Percentiles rank a stretch among this genome's conserved stretches.
These are phyloP conservation scores for Drosophila watanabei DNA, from an alignment of 1,140 invertebrate species.

Conservation along the genomic window DNA sequence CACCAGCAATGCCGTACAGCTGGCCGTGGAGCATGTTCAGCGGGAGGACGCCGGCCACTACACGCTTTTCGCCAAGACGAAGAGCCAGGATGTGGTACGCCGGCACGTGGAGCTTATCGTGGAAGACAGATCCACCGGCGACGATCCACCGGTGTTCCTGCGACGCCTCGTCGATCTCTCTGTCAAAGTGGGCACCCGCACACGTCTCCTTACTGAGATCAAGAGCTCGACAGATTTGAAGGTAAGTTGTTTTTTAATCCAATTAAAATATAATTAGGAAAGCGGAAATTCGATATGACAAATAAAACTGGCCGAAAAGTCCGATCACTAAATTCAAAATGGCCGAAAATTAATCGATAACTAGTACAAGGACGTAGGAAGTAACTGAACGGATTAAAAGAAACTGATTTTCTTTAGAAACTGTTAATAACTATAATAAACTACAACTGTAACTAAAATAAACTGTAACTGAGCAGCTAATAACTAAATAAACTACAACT, in stretches of 20 bases:
- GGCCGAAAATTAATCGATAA: not conserved
- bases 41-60: slow-evolving; percentile 85
- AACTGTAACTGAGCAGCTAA: too few relatives aligned
- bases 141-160: slow-evolving; percentile 92
- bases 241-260: slow-evolving; percentile 86
- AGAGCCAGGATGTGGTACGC: slow-evolving; percentile 75
- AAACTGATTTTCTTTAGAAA: too few relatives aligned
- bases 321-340: not conserved
- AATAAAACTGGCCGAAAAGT: too few relatives aligned
- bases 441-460: too few relatives aligned
- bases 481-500: too few relatives aligned
- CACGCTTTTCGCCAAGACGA: slow-evolving; percentile 82
- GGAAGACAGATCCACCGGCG: slow-evolving; percentile 86
- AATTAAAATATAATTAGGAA: not conserved
- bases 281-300: not conserved
- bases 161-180: slow-evolving; percentile 92
- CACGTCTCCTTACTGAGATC: slow-evolving; percentile 93
- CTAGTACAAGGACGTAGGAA: not conserved
- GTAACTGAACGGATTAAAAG: too few relatives aligned
- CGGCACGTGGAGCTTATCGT: slow-evolving; percentile 82
- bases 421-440: too few relatives aligned
- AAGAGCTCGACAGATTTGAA: slow-evolving; percentile 91
- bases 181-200: slow-evolving; percentile 94
- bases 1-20: slow-evolving; percentile 84
- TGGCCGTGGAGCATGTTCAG: slow-evolving; percentile 85